phyloP scores from a whole-genome alignment of 1,140 invertebrate genomes.

The Zaprionus lachaisei region DNA sequence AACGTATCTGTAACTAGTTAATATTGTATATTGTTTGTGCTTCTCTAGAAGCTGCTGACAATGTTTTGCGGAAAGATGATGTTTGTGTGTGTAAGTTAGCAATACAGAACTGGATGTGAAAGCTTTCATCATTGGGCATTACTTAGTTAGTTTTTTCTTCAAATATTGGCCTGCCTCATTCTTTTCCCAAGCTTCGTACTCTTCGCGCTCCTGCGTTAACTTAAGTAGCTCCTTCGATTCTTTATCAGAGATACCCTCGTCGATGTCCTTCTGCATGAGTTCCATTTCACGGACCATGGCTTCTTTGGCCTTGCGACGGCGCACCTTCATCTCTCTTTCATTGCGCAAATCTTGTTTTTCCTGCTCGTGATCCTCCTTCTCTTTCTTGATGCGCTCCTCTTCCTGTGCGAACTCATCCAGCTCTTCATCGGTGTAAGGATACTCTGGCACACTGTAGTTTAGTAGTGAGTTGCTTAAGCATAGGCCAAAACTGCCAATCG shows the following conservation, averaged over 20 bases:
- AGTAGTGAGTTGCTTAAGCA: neutral
- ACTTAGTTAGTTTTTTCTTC: no score
- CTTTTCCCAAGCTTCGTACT: slow-evolving; percentile 57
- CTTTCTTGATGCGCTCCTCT: slow-evolving; percentile 51
- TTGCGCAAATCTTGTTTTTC: slow-evolving; percentile 49
- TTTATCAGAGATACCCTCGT: slow-evolving; percentile 48
- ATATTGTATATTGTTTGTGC: neutral
- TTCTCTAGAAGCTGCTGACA: neutral
- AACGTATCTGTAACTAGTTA: neutral
- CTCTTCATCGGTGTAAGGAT: slow-evolving; percentile 69
- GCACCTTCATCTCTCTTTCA: slow-evolving; percentile 49
- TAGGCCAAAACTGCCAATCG: slow-evolving; percentile 25
- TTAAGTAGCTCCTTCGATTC: slow-evolving; percentile 53
- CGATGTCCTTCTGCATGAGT: slow-evolving; percentile 66
- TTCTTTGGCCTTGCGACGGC: slow-evolving; percentile 61
- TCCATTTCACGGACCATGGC: slow-evolving; percentile 66
- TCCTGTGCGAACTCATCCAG: slow-evolving; percentile 56
- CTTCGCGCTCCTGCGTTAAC: slow-evolving; percentile 51
- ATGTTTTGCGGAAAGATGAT: neutral
- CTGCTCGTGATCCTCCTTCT: slow-evolving; percentile 52
- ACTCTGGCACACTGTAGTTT: slow-evolving; percentile 44
- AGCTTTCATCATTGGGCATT: slow-evolving; percentile 32
- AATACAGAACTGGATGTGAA: neutral
- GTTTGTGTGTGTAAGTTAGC: neutral
- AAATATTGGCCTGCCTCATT: slow-evolving; percentile 21